Evolutionary conservation across 2,113 vertebrate genomes (phyloP).

Genomic region (Centropristis striata): DNA sequence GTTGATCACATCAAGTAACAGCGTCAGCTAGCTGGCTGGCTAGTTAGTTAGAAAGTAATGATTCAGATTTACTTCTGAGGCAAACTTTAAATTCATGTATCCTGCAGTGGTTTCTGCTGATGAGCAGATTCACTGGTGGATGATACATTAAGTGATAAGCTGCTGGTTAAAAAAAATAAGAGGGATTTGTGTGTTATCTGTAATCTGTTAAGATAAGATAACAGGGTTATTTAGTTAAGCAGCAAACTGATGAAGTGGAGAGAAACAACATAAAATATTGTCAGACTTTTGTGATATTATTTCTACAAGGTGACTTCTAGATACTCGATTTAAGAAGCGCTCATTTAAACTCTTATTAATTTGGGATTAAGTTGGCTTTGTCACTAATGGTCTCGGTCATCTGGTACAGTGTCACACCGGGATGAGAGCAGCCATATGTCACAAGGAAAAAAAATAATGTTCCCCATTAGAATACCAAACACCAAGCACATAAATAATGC

Average conservation of each 20-base stretch:
- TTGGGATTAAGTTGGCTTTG: slow-evolving; percentile 1
- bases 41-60: slow-evolving; percentile 41
- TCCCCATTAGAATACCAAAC: slow-evolving; percentile 70
- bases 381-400: slow-evolving; percentile 33
- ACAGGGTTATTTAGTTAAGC: slow-evolving; percentile 19
- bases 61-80: slow-evolving; percentile 46
- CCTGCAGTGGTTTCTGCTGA: slow-evolving; percentile 49
- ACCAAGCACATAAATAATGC: slow-evolving; percentile 73
- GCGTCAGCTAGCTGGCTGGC: slow-evolving; percentile 45
- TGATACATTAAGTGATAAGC: slow-evolving; percentile 52
- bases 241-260: slow-evolving; percentile 9
- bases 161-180: slow-evolving; percentile 32
- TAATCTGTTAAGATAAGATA: slow-evolving; percentile 34
- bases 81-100: slow-evolving; percentile 44
- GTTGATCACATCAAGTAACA: slow-evolving; percentile 46
- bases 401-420: slow-evolving; percentile 21
- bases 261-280: slow-evolving; percentile 6
- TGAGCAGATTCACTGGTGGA: slow-evolving; percentile 46
- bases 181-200: slow-evolving; percentile 33
- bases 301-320: slow-evolving; percentile 32
- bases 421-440: slow-evolving; percentile 52
- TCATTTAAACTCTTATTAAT: slow-evolving; percentile 8
- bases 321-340: slow-evolving; percentile 8
- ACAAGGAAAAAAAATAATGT: slow-evolving; percentile 40
- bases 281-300: slow-evolving; percentile 15